Percentiles rank a stretch among this genome's conserved stretches.
Conservation (phyloP, 2,888 invertebrate genomes). For the Trichacis sp. region DNA sequence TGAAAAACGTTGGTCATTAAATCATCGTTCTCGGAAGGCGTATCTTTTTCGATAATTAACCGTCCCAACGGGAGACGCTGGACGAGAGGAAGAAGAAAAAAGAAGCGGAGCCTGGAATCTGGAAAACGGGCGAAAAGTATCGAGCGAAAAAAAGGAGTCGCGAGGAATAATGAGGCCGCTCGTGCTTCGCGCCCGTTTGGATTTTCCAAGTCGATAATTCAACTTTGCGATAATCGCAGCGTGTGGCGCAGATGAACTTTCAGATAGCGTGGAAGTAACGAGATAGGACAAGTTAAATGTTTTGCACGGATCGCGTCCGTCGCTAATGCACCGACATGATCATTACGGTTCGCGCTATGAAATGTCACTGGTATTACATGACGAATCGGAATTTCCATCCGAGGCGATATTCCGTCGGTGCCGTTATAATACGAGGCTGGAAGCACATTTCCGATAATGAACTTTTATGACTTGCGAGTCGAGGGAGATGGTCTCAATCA, state of each 20-base stretch:
- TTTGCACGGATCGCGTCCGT: conserved; percentile 36
- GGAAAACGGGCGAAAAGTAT: conserved; percentile 10
- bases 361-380: background rate
- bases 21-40: conserved; percentile 26
- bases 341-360: conserved; percentile 29
- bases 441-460: no score
- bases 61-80: conserved; percentile 33
- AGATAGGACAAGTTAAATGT: conserved; percentile 30
- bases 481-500: no score
- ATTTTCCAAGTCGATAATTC: conserved; percentile 35
- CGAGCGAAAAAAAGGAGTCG: conserved; percentile 7
- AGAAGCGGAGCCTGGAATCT: conserved; percentile 2
- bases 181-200: conserved; percentile 17
- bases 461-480: no score
- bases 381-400: background rate
- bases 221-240: conserved; percentile 39
- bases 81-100: no score
- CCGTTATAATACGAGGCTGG: no score
- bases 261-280: conserved; percentile 36
- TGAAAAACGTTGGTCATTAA: conserved; percentile 38
- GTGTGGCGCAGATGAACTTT: conserved; percentile 35
- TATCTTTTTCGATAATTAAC: conserved; percentile 33
- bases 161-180: conserved; percentile 36
- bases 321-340: conserved; percentile 40
- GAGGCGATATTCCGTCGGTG: no score